A percentile compares a stretch with the other conserved stretches of the same genome.
Evolutionary conservation across 2,888 invertebrate genomes (phyloP).

Genomic region (Drosophila tanythrix): DNA sequence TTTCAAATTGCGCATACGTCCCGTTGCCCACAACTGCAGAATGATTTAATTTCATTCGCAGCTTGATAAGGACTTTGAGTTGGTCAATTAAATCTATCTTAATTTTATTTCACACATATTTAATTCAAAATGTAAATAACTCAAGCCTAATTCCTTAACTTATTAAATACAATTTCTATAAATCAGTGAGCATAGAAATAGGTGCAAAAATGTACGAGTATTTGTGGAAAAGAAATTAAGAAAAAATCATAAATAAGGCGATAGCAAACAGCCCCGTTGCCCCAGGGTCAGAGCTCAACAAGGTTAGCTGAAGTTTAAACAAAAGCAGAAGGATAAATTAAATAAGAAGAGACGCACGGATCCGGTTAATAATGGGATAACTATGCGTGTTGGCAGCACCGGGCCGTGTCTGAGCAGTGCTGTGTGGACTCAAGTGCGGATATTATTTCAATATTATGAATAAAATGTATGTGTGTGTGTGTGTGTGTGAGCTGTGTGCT

Average conservation of each 20-base stretch:
- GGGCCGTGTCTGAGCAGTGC: conserved; percentile 12
- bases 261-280: background rate
- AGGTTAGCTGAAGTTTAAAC: conserved; percentile 2
- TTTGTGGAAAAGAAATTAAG: background rate
- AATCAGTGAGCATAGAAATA: no score
- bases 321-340: background rate
- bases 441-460: conserved; percentile 63
- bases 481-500: conserved; percentile 13
- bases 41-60: conserved; percentile 4
- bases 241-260: background rate
- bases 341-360: background rate
- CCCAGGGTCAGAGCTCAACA: background rate
- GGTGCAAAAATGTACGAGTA: background rate
- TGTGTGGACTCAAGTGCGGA: conserved; percentile 38
- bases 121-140: background rate
- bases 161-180: background rate
- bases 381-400: conserved; percentile 17
- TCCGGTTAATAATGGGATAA: conserved; percentile 11
- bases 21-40: conserved; percentile 6
- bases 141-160: background rate
- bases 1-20: conserved; percentile 46
- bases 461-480: conserved; percentile 48
- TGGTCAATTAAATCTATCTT: background rate
- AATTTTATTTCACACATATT: background rate
- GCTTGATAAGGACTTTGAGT: background rate